phyloP scores from a whole-genome alignment of 1,140 invertebrate species.

The Trichomalopsis sarcophagae region DNA sequence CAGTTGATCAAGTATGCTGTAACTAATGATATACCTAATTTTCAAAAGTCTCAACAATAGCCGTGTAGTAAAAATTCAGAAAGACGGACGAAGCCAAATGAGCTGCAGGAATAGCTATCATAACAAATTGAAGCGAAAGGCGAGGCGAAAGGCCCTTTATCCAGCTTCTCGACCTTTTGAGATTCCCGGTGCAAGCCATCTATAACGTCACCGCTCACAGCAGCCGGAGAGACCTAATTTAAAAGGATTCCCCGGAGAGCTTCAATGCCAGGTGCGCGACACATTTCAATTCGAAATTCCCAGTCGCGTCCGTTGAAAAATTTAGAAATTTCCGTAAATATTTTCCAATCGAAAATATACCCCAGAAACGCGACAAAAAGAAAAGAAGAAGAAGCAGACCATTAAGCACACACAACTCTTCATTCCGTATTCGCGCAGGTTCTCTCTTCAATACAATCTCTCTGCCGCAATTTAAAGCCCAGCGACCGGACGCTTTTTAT shows the following conservation, averaged over 20 bases:
- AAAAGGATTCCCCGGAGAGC: conserved; percentile 54
- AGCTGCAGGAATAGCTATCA: conserved; percentile 21
- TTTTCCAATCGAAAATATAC: no score
- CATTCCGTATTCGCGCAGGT: neutral
- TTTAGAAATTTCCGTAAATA: no score
- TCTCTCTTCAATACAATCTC: neutral
- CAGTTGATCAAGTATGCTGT: no score
- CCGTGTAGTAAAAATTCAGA: neutral
- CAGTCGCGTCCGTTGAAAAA: no score
- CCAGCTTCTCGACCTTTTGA: conserved; percentile 27
- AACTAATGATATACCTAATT: no score
- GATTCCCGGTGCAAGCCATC: conserved; percentile 16
- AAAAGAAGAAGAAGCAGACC: neutral
- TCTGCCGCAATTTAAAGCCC: neutral
- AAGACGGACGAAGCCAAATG: neutral
- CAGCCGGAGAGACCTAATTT: conserved; percentile 54
- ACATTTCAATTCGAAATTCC: conserved; percentile 15
- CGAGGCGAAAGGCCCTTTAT: conserved; percentile 17
- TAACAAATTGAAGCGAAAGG: conserved; percentile 15
- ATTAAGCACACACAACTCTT: neutral
- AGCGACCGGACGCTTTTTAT: conserved; percentile 9
- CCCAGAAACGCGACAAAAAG: neutral
- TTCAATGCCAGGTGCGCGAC: conserved; percentile 6
- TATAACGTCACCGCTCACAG: neutral
- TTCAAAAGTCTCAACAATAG: no score